Base-by-base conservation (phyloP, 2,113 vertebrate species). In the Xenopus laevis region DNA sequence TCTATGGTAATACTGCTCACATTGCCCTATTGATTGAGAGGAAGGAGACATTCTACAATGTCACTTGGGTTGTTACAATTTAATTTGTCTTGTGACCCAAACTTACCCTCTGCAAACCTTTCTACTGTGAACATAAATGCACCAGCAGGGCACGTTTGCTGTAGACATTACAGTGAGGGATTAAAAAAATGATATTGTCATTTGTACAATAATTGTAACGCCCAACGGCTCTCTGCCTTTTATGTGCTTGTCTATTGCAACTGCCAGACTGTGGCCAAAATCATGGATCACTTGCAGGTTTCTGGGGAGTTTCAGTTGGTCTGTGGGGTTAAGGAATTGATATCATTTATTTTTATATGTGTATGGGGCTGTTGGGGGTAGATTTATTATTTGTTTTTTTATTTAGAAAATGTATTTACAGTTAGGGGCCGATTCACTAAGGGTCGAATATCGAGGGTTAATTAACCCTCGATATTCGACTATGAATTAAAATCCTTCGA, bases 21-120 rank as follows among this genome's bases (percentile, higher is more conserved):
- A 86, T 86, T 86, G 86, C 87, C 89, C 90, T 92, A 92, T 92
- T 92, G 92, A 93, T 89, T 84, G 68, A 81, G 83, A 82, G 86
- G 87, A 92, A 93, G 90, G 91, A 92, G 91, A 92, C 91, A 88
- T 92, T 91, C 90, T 85, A 88, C 88, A 84, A 78, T 92, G 91
- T 92, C 91, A 92, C 81, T 87, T 86, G 87, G 87, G 80, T 89
- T 90, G 90, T 91, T 89, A 92, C 90, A 90, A 89, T 93, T 92
- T 91, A 89, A 92, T 92, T 92, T 92, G 87, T 86, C 52, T 76
- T 84, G 80, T 90, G 92, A 91, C 90, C 90, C 77, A 86, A 90
- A 90, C 87, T 88, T 92, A 91, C 90, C 92, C 91, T 89, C 83
- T 80, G 84, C 85, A 89, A 89, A 89, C 89, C 68, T 91, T 91